A percentile compares a stretch with the other conserved stretches of the same genome.
Evolutionary conservation across 2,113 vertebrate species (phyloP).

Genomic region (Aegypius monachus): DNA sequence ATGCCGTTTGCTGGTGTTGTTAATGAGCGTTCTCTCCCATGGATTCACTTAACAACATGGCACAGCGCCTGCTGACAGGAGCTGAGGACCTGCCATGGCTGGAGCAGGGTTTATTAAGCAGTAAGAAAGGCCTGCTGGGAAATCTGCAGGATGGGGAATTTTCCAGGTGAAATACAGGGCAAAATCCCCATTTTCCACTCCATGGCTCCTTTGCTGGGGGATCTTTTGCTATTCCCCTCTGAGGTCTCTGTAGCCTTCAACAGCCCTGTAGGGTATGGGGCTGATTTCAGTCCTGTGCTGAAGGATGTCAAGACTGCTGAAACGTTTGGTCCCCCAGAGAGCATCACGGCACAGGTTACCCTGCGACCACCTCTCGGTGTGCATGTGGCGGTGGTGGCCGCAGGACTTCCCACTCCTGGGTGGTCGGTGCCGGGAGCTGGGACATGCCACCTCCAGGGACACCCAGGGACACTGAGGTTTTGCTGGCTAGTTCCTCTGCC

Average conservation of each 20-base stretch:
- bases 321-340: rapidly evolving
- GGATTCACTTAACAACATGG: neutral
- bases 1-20: neutral
- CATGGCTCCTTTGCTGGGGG: neutral
- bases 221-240: neutral
- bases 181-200: neutral
- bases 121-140: neutral
- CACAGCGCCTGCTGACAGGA: neutral
- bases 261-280: rapidly evolving
- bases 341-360: neutral
- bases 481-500: neutral
- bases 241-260: neutral
- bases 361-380: rapidly evolving
- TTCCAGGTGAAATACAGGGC: neutral
- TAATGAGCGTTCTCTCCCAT: neutral
- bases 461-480: neutral
- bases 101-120: neutral
- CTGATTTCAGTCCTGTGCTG: neutral
- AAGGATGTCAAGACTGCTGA: rapidly evolving
- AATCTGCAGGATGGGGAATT: neutral
- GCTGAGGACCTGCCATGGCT: neutral
- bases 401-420: neutral
- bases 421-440: neutral
- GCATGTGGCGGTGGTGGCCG: rapidly evolving
- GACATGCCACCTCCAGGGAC: neutral